A percentile compares a stretch with the other conserved stretches of the same genome.
These are phyloP conservation scores for Mixornis gularis DNA, from an alignment of 2,113 vertebrate species.

Conservation along the genomic window DNA sequence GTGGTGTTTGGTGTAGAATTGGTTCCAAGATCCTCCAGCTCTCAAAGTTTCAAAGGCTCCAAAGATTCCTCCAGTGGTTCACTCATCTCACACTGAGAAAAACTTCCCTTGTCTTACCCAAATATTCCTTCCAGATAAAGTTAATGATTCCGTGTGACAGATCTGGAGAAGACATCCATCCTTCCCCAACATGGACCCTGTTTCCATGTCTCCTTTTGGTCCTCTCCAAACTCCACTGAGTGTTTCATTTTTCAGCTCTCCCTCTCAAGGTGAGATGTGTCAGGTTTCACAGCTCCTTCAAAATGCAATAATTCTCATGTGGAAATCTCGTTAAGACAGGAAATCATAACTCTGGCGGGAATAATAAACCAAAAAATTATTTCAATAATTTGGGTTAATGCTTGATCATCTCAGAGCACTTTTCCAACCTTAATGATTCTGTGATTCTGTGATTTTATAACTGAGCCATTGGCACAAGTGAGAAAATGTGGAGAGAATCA, in stretches of 20 bases:
- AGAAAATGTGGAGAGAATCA: background rate
- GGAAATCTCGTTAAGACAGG: background rate
- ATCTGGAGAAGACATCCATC: background rate
- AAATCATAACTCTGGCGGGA: background rate
- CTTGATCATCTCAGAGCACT: background rate
- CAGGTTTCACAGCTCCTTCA: background rate
- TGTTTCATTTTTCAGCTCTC: background rate
- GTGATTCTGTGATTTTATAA: background rate
- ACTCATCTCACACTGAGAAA: background rate
- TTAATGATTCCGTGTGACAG: background rate
- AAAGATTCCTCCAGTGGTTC: background rate
- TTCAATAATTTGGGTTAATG: background rate
- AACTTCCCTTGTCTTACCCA: background rate
- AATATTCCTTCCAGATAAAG: background rate
- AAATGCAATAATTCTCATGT: background rate
- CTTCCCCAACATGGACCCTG: rapidly evolving
- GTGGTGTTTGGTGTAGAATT: background rate
- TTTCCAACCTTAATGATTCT: background rate
- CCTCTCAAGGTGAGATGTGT: background rate
- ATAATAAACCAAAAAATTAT: background rate
- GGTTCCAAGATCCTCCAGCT: background rate
- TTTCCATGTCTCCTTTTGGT: rapidly evolving
- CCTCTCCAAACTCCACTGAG: rapidly evolving
- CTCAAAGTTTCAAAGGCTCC: background rate
- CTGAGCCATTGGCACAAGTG: background rate